Evolutionary conservation across 2,888 invertebrate genomes (phyloP), one percentile per base, ranked within the genome.

Genomic region (Allophyes oxyacanthae): DNA sequence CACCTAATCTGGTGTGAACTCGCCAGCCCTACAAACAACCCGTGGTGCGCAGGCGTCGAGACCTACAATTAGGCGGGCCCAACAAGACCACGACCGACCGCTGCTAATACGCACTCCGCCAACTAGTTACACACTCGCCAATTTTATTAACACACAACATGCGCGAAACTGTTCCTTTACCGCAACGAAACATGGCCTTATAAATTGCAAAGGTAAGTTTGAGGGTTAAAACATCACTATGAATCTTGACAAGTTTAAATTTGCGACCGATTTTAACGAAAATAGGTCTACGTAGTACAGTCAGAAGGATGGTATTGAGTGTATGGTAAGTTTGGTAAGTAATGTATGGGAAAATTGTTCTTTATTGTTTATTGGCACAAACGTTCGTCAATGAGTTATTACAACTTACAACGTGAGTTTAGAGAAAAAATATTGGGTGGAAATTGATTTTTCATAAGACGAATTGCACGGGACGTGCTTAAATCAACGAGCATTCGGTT

Each of bases 21-120:
- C 14, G 69, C 28, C 86, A 91, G 61, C 91, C 91, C 91, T 91
- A 82, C 67, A 67, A 79, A 82, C 81, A 78, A 85, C 70, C 61
- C 76, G 75, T 77, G 79, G 84, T 81, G 82, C 79, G 83, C 84
- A 91, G 90, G 92, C 92, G 92, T 91, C 88, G 92, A 89, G 90
- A 87, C 92, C 93, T 92, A 90, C 92, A 94, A 94, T 94, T 94
- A 94, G 90, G 84, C 79, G 79, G 78, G 76, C 64, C 83, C 87
- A 90, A 90, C 87, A 89, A 88, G 85, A 89, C 81, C 80, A 86
- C 78, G 78, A 81, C 54, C 67, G 65, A 66, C 72, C 77, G 78
- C 80, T 78, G 86, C 87, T 92, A 91, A 92, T 91, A 91, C 86
- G 87, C 88, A 89, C 88, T 88, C 81, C 80, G 83, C 86, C 85